Evolutionary conservation across 1,140 invertebrate genomes (phyloP).

Genomic region (Apolygus lucorum): DNA sequence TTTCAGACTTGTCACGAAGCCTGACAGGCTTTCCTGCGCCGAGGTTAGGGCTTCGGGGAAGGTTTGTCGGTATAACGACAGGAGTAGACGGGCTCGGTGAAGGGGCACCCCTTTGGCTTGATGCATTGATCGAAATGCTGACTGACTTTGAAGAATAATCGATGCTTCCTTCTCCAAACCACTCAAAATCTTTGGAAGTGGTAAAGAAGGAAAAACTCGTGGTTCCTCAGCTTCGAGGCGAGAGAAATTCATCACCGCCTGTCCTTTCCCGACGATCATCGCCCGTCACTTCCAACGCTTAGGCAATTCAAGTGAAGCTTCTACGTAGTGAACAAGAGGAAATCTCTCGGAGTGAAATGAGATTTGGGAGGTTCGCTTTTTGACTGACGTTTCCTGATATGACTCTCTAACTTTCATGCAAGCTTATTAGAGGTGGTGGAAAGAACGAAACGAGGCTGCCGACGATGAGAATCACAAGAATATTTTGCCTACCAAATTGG

Average conservation of each 20-base stretch:
- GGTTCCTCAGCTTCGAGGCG: not conserved
- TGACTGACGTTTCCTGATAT: no score
- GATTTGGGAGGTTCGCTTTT: not conserved
- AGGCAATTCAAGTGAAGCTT: not conserved
- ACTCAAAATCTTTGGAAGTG: not conserved
- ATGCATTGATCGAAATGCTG: slow-evolving; percentile 12
- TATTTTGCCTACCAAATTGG: no score
- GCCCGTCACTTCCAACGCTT: not conserved
- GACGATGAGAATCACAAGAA: no score
- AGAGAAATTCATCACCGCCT: not conserved
- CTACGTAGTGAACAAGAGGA: not conserved
- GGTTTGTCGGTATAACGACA: not conserved
- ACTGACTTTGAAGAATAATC: slow-evolving; percentile 16
- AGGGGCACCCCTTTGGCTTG: slow-evolving; percentile 11
- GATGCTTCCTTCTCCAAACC: not conserved
- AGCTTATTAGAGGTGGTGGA: no score
- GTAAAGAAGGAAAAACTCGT: slow-evolving; percentile 8
- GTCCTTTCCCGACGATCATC: not conserved
- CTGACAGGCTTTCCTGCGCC: not conserved
- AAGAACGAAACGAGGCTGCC: no score
- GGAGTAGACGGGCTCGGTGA: not conserved
- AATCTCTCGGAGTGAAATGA: not conserved
- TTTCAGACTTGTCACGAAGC: slow-evolving; percentile 15
- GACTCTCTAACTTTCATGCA: no score
- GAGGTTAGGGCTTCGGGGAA: not conserved